A percentile compares a stretch with the other conserved stretches of the same genome.
These are phyloP conservation scores for Stegodyphus dumicola DNA, from an alignment of 1,140 invertebrate genomes.

Conservation along the genomic window DNA sequence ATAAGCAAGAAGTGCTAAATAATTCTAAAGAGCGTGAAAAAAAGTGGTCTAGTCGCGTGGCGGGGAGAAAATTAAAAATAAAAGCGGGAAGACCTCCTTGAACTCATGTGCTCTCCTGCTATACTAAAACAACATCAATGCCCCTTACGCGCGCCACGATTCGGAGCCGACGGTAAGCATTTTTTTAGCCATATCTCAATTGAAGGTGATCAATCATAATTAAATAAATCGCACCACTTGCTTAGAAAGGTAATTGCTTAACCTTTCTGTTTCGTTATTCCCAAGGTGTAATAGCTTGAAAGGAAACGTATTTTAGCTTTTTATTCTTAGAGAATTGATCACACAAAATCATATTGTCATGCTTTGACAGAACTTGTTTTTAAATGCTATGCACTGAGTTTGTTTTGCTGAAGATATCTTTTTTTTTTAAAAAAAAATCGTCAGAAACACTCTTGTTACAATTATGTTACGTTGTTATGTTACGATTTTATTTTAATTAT, in stretches of 20 bases:
- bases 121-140: constrained; percentile 13
- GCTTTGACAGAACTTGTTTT: not conserved
- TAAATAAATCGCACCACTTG: not conserved
- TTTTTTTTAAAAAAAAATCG: not conserved
- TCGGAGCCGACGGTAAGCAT: constrained; percentile 13
- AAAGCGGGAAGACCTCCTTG: constrained; percentile 35
- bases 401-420: not conserved
- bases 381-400: not conserved
- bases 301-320: not conserved
- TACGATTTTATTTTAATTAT: not conserved
- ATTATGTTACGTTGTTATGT: no score
- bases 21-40: not conserved
- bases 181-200: not conserved
- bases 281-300: not conserved
- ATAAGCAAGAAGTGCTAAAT: no score
- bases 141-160: constrained; percentile 47
- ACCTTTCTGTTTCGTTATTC: not conserved
- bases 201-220: not conserved
- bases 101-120: constrained; percentile 21
- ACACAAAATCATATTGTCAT: not conserved
- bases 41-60: not conserved
- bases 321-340: not conserved
- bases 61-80: not conserved
- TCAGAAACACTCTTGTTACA: not conserved
- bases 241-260: not conserved